Base-by-base conservation (phyloP, 2,797 vertebrate species). In the Lophius americanus region DNA sequence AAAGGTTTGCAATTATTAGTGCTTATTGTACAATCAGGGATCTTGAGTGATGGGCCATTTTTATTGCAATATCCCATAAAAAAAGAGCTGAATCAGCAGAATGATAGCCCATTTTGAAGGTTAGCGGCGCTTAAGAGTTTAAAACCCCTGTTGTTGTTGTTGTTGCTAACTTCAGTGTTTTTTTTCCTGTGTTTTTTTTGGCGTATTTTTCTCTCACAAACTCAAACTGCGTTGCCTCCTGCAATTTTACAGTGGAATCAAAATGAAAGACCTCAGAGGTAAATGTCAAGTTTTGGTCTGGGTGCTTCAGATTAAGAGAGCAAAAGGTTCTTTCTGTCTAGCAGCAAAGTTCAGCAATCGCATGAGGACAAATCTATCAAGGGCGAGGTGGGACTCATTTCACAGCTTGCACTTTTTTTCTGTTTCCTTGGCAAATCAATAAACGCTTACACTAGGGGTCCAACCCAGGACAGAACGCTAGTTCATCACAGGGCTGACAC, bases 1-100 rank as follows among this genome's bases (percentile, higher is more conserved):
- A 92, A 61, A 86, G 42, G 70, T 80, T 64, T 70, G 59, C 75
- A 73, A 69, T 75, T 75, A 62, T 88, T 87, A 89, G 83, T 63
- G 70, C 70, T 60, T 39, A 60, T 4, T 12, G 14, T 54, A 68
- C 57, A 65, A 66, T 51, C 7, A 48, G 41, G 7, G 10, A 62
- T 51, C 43, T 36, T 9, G 11, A 41, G 51, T 50, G 38, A 72
- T 61, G 69, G 70, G 74, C 55, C 52, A 67, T 64, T 60, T 63
- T 63, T 37, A 70, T 65, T 11, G 4, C n/a, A 64, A 56, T 47
- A 60, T 50, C 58, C 46, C 51, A 38, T 39, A 38, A 12, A 67
- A 14, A 56, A 74, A 73, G 23, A 42, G 65, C 55, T 41, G 39
- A 64, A 67, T 47, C 50, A 67, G 37, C 35, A 59, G 3, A 65